Evolutionary conservation across 1,140 invertebrate species (phyloP).

Genomic region (Ceratina japonica): DNA sequence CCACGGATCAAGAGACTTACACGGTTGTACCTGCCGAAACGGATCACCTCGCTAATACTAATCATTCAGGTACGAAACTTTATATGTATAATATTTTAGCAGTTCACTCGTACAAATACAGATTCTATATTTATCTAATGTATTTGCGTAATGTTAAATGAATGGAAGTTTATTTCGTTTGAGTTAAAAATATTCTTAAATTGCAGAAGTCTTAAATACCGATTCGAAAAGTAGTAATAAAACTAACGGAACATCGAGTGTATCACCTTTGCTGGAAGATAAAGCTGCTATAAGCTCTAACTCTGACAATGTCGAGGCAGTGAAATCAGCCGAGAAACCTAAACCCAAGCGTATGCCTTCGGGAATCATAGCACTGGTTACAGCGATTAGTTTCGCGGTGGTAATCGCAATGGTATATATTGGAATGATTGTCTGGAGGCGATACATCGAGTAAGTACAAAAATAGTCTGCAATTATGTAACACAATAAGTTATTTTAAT

Average conservation of each 20-base stretch:
- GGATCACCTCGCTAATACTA: background rate
- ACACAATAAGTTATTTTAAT: conserved; percentile 11
- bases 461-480: background rate
- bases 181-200: background rate
- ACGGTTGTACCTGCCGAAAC: background rate
- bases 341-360: conserved; percentile 52
- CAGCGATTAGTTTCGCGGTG: conserved; percentile 67
- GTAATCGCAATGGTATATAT: conserved; percentile 70
- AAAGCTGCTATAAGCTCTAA: background rate
- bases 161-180: background rate
- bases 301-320: background rate
- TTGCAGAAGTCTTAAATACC: background rate
- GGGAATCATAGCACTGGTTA: conserved; percentile 66
- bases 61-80: conserved; percentile 1
- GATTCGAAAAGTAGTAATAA: background rate
- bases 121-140: no score
- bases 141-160: no score
- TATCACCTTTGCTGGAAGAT: background rate
- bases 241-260: background rate
- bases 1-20: background rate
- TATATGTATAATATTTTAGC: background rate
- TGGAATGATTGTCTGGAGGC: conserved; percentile 72
- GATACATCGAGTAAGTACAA: conserved; percentile 74
- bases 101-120: no score
- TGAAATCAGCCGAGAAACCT: conserved; percentile 13